Conservation (phyloP, 2,888 invertebrate genomes). For the Poecilus cupreus region DNA sequence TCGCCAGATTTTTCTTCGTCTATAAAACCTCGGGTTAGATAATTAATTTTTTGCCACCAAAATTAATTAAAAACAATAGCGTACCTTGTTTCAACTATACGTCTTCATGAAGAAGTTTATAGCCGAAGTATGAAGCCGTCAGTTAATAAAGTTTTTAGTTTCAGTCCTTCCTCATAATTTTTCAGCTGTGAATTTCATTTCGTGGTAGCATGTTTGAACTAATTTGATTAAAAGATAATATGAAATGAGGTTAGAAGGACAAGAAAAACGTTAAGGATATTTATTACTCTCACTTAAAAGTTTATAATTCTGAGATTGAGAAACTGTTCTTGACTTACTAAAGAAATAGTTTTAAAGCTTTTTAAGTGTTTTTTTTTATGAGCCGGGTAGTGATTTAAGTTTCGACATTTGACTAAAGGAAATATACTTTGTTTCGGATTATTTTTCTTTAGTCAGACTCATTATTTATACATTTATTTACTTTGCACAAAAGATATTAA, state of each 20-base stretch:
- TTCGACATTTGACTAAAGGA: too few relatives aligned
- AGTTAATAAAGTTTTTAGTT: conserved; percentile 19
- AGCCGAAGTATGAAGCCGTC: not conserved
- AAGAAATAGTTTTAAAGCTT: not conserved
- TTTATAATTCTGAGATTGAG: conserved; percentile 1
- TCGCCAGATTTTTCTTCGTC: not conserved
- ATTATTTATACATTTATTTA: too few relatives aligned
- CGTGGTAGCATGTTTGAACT: conserved; percentile 32
- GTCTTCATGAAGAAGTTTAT: not conserved
- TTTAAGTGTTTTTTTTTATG: not conserved
- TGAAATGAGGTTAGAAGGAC: conserved; percentile 26
- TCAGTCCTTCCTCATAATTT: conserved; percentile 14
- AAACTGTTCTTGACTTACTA: not conserved
- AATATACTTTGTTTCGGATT: too few relatives aligned
- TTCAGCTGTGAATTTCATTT: conserved; percentile 22
- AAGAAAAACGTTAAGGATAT: conserved; percentile 31
- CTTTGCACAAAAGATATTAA: too few relatives aligned
- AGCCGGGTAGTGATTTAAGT: not conserved
- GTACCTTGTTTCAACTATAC: conserved; percentile 3
- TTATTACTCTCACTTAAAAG: conserved; percentile 1
- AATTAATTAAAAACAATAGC: conserved; percentile 25
- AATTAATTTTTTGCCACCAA: conserved; percentile 15
- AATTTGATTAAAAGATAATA: conserved; percentile 48
- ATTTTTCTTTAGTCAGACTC: too few relatives aligned
- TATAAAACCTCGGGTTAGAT: not conserved